Conservation (phyloP, 1,140 invertebrate genomes). For the Penaeus japonicus region DNA sequence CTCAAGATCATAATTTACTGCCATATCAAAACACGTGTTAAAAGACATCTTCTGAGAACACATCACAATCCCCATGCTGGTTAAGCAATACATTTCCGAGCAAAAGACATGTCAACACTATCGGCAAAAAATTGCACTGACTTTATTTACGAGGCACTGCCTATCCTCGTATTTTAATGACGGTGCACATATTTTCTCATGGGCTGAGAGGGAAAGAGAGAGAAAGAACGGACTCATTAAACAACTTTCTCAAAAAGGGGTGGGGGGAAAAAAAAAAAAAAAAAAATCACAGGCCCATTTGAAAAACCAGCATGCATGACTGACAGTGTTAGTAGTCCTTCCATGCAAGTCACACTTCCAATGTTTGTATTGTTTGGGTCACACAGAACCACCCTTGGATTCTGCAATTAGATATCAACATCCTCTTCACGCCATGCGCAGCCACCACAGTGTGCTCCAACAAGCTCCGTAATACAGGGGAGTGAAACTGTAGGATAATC, state of each 20-base stretch:
- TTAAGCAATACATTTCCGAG: background rate
- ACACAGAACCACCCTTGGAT: too few relatives aligned
- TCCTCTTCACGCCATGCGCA: conserved; percentile 29
- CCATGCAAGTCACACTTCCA: conserved; percentile 25
- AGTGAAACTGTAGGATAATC: too few relatives aligned
- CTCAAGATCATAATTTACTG: background rate
- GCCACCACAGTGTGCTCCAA: conserved; percentile 28
- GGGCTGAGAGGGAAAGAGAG: too few relatives aligned
- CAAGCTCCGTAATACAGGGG: conserved; percentile 13
- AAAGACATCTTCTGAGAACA: background rate
- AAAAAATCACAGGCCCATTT: too few relatives aligned
- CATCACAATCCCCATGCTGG: background rate
- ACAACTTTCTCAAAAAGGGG: too few relatives aligned
- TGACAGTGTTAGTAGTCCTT: too few relatives aligned
- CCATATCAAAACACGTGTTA: background rate
- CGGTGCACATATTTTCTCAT: too few relatives aligned
- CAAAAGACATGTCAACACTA: background rate
- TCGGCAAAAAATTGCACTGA: background rate
- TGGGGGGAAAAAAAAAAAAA: too few relatives aligned
- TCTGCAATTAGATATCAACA: background rate
- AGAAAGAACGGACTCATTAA: too few relatives aligned
- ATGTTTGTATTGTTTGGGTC: too few relatives aligned
- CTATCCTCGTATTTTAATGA: too few relatives aligned
- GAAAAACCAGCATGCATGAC: too few relatives aligned
- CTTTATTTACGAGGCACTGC: background rate